Base-by-base conservation (phyloP, 2,113 vertebrate genomes). In the Australoheros scitulus region DNA sequence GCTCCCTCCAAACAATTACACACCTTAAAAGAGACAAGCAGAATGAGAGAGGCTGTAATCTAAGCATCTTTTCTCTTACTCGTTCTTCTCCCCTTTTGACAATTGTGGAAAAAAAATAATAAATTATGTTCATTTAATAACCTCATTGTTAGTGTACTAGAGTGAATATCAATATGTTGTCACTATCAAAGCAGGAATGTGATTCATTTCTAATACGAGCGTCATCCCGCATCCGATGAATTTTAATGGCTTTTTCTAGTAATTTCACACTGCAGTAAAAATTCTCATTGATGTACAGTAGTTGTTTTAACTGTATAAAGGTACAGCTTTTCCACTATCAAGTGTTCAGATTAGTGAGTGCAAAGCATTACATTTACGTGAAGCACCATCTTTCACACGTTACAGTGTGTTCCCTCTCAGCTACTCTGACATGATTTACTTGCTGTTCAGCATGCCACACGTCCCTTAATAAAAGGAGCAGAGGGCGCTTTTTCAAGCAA, bases 1-100 rank as follows among this genome's bases (percentile, higher is more conserved):
- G 76, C 82, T 90, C 78, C 83, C 80, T 84, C 29, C 50, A 68
- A 93, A 91, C 84, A 87, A 86, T 88, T 86, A 85, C 32, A 88
- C 84, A 84, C 61, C 74, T 87, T 81, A 83, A 82, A 55, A 80
- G 74, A 86, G 79, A 84, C 76, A 64, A 68, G 76, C 58, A 83
- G 68, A 81, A 77, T 74, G 61, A 87, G 61, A 59, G 29, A 77
- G 57, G 79, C 79, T 87, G 63, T 79, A 80, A 87, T 86, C 29
- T 58, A 87, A 81, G 77, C 22, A 80, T 78, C 10, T 68, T 29
- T 38, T 59, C 75, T 85, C 58, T 56, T 24, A 59, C 75, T 84
- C 43, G 1, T 74, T 85, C 55, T 55, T 47, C 50, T 77, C 7
- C 10, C 32, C 75, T 26, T 82, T 85, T 84, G 22, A 83, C 57